Evolutionary conservation across 2,797 vertebrate species (phyloP), one percentile per base, ranked within the genome.

Genomic region (Sparidentex hasta): DNA sequence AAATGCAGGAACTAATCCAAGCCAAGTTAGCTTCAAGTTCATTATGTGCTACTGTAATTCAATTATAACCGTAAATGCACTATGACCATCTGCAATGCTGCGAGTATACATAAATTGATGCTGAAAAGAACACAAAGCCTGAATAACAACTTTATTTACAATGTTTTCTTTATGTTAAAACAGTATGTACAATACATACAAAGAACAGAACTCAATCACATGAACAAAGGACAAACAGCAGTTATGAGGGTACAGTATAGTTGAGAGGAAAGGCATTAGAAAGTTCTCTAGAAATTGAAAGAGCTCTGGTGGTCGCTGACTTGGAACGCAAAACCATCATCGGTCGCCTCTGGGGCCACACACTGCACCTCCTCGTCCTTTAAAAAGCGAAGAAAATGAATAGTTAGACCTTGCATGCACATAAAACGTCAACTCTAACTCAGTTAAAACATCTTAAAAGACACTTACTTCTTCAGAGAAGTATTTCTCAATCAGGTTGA

Each of bases 401-500:
- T 0, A 21, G 2, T 69, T 1, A 44, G n/a, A 38, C 0, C 14
- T 51, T 1, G 43, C 4, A 43, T 2, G 1, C 1, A n/a, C 1
- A 54, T 29, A 27, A 27, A 52, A 3, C 3, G 0, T 2, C 1
- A 0, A 21, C 41, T 46, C 27, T 21, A 21, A 57, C 1, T 17
- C 3, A 11, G 3, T 17, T 41, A 0, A 43, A 59, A 11, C 0
- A 2, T 20, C 3, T 7, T 11, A 0, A 11, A n/a, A 29, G 18
- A 46, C 2, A 75, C 96, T 80, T 64, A 98, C 98, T 94, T 98
- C 98, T 41, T 94, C 96, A 65, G 97, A 98, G 90, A 99, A 99
- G 57, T 99, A 99, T 74, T 98, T 99, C 88, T 99, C 98, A 63
- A 99, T 99, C 47, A 99, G 90, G 71, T 94, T 95, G 51, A 98